Evolutionary conservation across 1,140 invertebrate genomes (phyloP).

Genomic region (Danaus plexippus): DNA sequence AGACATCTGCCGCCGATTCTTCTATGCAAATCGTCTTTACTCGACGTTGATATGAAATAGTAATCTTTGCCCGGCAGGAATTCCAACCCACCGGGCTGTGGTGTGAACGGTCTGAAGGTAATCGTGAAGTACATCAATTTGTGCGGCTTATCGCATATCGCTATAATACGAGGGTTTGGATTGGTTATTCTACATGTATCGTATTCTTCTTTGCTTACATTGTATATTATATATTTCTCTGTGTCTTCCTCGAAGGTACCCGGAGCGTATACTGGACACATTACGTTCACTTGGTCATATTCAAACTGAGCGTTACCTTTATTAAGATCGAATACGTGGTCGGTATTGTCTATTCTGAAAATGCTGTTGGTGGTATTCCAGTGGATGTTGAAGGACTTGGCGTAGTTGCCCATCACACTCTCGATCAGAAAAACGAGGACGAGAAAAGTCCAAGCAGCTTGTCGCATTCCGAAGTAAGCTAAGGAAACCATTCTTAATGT

Average conservation of each 20-base stretch:
- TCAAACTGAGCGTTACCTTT: slow-evolving; percentile 93
- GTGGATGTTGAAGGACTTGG: slow-evolving; percentile 87
- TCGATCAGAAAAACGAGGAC: slow-evolving; percentile 83
- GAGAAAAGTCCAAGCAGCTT: slow-evolving; percentile 62
- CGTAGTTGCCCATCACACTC: slow-evolving; percentile 84
- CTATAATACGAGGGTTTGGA: slow-evolving; percentile 92
- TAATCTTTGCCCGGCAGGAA: slow-evolving; percentile 96
- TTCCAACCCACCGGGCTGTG: slow-evolving; percentile 93
- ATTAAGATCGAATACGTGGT: slow-evolving; percentile 97
- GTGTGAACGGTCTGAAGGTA: slow-evolving; percentile 95
- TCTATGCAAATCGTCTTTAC: slow-evolving; percentile 90
- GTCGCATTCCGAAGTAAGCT: slow-evolving; percentile 55
- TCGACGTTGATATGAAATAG: slow-evolving; percentile 95
- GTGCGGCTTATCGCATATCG: slow-evolving; percentile 95
- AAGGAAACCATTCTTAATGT: slow-evolving; percentile 63
- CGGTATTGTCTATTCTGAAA: slow-evolving; percentile 97
- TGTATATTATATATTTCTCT: slow-evolving; percentile 97
- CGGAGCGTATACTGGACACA: slow-evolving; percentile 92
- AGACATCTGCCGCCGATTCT: slow-evolving; percentile 92
- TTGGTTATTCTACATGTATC: slow-evolving; percentile 96
- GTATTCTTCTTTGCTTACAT: slow-evolving; percentile 96
- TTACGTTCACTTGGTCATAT: slow-evolving; percentile 96
- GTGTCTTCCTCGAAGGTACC: slow-evolving; percentile 90
- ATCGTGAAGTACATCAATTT: slow-evolving; percentile 97
- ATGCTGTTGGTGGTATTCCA: slow-evolving; percentile 91